Evolutionary conservation across 2,113 vertebrate species (phyloP).

Genomic region (Blennius ocellaris): DNA sequence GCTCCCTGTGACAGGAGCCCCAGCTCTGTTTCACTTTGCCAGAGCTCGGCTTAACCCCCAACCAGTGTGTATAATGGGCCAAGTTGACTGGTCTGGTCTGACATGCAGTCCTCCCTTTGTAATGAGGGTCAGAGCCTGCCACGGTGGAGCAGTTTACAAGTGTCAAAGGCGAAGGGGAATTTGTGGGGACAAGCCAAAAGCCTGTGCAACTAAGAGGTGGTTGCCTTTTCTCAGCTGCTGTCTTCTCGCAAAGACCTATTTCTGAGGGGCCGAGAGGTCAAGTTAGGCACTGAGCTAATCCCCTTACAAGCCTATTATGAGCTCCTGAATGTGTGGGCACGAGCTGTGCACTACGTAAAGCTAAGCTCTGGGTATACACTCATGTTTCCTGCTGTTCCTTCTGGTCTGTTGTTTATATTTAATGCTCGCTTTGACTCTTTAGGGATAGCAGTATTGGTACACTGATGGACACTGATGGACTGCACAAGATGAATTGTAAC

Average conservation of each 20-base stretch:
- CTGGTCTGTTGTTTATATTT: not conserved
- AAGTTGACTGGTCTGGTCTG: constrained; percentile 57
- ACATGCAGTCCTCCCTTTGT: constrained; percentile 58
- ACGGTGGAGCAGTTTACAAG: constrained; percentile 61
- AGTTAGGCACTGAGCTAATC: constrained; percentile 74
- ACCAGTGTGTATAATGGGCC: constrained; percentile 49
- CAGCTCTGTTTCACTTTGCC: constrained; percentile 47
- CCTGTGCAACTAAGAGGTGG: constrained; percentile 40
- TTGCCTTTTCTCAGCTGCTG: constrained; percentile 43
- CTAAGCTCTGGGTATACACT: constrained; percentile 42
- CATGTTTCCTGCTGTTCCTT: constrained; percentile 30
- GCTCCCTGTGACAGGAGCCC: constrained; percentile 46
- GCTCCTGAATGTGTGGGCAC: constrained; percentile 59
- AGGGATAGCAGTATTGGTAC: not conserved
- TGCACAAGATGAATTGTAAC: not conserved
- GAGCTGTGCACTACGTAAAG: constrained; percentile 34
- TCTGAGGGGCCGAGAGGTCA: constrained; percentile 72
- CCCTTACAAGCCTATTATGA: constrained; percentile 74
- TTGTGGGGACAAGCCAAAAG: constrained; percentile 58
- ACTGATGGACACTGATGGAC: not conserved
- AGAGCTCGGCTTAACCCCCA: constrained; percentile 59
- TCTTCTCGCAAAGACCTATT: constrained; percentile 54
- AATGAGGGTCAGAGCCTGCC: constrained; percentile 57
- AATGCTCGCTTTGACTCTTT: not conserved
- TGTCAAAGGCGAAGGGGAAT: constrained; percentile 66